These are phyloP conservation scores for Neofelis nebulosa DNA, from an alignment of 2,113 vertebrate species.

Conservation along the genomic window DNA sequence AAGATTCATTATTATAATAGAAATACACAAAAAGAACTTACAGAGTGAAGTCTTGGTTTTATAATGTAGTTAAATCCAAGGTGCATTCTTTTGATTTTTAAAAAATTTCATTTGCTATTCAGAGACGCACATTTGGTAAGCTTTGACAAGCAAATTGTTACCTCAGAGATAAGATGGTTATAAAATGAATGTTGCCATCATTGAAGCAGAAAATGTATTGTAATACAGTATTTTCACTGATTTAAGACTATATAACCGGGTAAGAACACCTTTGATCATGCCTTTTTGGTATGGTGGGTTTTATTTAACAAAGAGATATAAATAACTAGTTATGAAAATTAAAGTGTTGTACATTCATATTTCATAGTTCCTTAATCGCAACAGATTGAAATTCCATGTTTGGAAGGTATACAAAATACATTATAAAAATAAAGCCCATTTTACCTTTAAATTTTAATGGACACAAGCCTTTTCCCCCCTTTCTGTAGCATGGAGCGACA, in stretches of 20 bases:
- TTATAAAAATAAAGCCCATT: background rate
- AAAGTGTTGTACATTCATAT: background rate
- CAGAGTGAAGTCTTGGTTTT: background rate
- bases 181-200: background rate
- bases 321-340: constrained; percentile 42
- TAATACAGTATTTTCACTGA: background rate
- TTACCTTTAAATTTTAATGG: background rate
- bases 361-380: background rate
- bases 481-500: background rate
- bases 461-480: background rate
- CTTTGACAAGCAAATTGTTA: constrained; percentile 7
- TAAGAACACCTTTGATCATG: background rate
- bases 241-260: background rate
- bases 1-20: background rate
- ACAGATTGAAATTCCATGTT: background rate
- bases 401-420: background rate
- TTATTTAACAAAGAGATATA: constrained; percentile 36
- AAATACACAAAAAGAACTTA: background rate
- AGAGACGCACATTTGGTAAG: constrained; percentile 2
- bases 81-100: background rate
- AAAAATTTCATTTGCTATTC: background rate
- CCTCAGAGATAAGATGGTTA: background rate
- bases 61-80: background rate
- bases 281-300: background rate
- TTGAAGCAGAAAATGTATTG: constrained; percentile 12